Base-by-base conservation (phyloP, 1,140 invertebrate genomes). In the Pogonomyrmex californicus region DNA sequence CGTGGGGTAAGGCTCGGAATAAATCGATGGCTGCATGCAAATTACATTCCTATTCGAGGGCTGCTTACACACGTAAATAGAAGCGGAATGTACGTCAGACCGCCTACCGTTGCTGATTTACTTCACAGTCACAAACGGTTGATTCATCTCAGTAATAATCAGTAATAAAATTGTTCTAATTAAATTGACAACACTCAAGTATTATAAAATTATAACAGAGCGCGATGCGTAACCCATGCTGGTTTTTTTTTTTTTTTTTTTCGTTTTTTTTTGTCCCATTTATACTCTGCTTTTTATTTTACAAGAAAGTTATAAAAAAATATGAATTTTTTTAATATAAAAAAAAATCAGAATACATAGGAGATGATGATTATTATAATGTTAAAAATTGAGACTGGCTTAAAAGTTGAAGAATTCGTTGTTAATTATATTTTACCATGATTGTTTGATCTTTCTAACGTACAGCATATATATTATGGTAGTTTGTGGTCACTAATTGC, bases 11-110 rank as follows among this genome's bases (percentile, higher is more conserved):
- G 70, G 65, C 41, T 58, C 30, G 70, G 78, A 65, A 86, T 81
- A 89, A 89, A 90, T 87, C 88, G 85, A 90, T 87, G 58, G 33
- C 23, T 41, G 71, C 33, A 85, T 87, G 68, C 75, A 85, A 87
- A 90, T 79, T 33, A 60, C 76, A 47, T 54, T 71, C 58, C 63
- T 44, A 66, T 75, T 36, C 3, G n/a, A 56, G 66, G 62, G 41
- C 49, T 73, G 38, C 49, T 87, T 68, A 73, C 66, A 89, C 73
- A 85, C 66, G 62, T 82, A 76, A 87, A 87, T 47, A 68, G 56
- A 54, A 71, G 14, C 62, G 65, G 23, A 68, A 12, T 66, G 23
- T 38, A 79, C 41, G 44, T 44, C 30, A 51, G 73, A 62, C n/a
- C 71, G 73, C 14, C 30, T 44, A 63, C n/a, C 33, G 14, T 12